Evolutionary conservation across 2,797 vertebrate species (phyloP).

Genomic region (Pipistrellus nathusii): DNA sequence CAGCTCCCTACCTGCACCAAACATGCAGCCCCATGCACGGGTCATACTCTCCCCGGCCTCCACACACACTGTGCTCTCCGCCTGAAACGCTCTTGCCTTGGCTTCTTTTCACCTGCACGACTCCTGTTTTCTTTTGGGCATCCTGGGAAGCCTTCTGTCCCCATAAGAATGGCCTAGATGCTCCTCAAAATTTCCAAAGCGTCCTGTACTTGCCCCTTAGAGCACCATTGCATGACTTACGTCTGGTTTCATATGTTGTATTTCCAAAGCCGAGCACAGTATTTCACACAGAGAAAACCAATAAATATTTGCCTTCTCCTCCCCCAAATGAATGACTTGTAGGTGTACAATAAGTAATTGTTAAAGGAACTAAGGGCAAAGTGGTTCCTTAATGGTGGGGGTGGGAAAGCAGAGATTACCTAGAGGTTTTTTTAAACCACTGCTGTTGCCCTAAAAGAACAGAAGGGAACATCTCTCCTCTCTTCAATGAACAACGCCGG

Average conservation of each 20-base stretch:
- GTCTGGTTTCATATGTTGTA: neutral
- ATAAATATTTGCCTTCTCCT: neutral
- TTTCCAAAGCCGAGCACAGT: neutral
- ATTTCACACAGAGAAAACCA: neutral
- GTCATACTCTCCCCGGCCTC: neutral
- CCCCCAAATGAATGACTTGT: neutral
- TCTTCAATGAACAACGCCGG: neutral
- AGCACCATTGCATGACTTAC: neutral
- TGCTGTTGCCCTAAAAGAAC: constrained; percentile 7
- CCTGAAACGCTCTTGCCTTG: neutral
- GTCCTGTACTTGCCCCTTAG: neutral
- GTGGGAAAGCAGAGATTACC: neutral
- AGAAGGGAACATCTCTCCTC: neutral
- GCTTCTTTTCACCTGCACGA: neutral
- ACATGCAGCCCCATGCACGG: neutral
- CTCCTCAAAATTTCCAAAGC: neutral
- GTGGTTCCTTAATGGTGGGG: neutral
- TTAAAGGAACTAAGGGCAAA: neutral
- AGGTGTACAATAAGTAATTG: neutral
- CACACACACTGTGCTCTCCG: neutral
- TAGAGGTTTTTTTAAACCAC: neutral
- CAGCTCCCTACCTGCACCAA: neutral
- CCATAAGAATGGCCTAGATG: neutral
- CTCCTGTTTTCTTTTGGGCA: neutral
- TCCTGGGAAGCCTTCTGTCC: neutral